These are phyloP conservation scores for Helicolenus hilgendorfi DNA, from an alignment of 2,797 vertebrate genomes.

Conservation along the genomic window DNA sequence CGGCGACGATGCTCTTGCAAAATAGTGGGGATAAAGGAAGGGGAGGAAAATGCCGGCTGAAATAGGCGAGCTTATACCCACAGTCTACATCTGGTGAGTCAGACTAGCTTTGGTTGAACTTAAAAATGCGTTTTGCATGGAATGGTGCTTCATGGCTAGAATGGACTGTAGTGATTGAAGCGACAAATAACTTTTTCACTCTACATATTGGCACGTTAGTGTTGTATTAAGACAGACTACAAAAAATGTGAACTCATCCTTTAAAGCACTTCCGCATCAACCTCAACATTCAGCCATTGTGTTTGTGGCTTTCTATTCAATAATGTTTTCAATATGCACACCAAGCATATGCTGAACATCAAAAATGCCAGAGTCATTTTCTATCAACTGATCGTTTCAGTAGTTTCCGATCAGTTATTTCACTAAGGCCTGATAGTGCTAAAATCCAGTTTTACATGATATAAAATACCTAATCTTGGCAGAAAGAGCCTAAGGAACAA, in stretches of 20 bases:
- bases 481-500: constrained; percentile 23
- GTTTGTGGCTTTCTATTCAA: neutral
- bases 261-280: neutral
- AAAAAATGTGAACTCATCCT: neutral
- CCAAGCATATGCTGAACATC: neutral
- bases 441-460: neutral
- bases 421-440: neutral
- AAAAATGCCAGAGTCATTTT: neutral
- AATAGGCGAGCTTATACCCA: too few relatives aligned
- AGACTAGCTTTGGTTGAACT: neutral
- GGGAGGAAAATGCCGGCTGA: too few relatives aligned
- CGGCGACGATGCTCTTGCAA: too few relatives aligned
- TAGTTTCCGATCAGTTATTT: neutral
- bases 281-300: neutral
- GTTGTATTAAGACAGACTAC: neutral
- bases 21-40: too few relatives aligned
- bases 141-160: neutral
- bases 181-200: neutral
- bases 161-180: neutral
- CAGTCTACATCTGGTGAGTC: too few relatives aligned
- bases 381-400: neutral
- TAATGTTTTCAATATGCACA: neutral
- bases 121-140: neutral
- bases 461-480: constrained; percentile 11
- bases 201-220: neutral